Base-by-base conservation (phyloP, 2,113 vertebrate species). In the Dascyllus trimaculatus region DNA sequence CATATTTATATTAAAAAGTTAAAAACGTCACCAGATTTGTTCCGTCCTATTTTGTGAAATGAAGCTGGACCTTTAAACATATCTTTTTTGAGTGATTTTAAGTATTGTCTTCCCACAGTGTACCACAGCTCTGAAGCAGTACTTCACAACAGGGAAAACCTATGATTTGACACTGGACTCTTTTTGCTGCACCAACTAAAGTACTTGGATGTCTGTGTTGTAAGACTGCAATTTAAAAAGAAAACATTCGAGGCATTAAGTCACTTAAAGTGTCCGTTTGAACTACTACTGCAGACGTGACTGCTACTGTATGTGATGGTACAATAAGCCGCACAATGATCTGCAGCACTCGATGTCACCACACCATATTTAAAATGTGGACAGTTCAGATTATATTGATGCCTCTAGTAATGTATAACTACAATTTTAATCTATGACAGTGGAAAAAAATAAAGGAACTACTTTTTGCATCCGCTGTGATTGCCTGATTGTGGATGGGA, bases 401-500 rank as follows among this genome's bases (percentile, higher is more conserved):
- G 89, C 85, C 89, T 87, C 88, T 80, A 77, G 80, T 89, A 87
- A 91, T 92, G 90, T 89, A 83, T 71, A 83, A 88, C 71, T 86
- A 87, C 84, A 89, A 38, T 89, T 93, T 90, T 90, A 93, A 86
- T 87, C 87, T 86, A 90, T 90, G 89, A 89, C 75, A 32, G 83
- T 88, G 88, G 49, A 49, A 81, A 64, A 86, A 78, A 93, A 93
- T 94, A 94, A 94, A 93, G 82, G 84, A 91, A 91, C 78, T 92
- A 93, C 88, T 91, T 93, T 94, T 89, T 93, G 81, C 86, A 83
- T 86, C 74, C 32, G 46, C 79, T 89, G 81, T 83, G 79, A 67
- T 72, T 78, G 71, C 46, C 46, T 91, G 52, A 29, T 85, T 22
- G 45, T 80, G 79, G 65, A 18, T 53, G 40, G 43, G 45, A 61